Evolutionary conservation across 2,888 invertebrate genomes (phyloP), one percentile per base, ranked within the genome.

Genomic region (Eristalinus sepulchralis): DNA sequence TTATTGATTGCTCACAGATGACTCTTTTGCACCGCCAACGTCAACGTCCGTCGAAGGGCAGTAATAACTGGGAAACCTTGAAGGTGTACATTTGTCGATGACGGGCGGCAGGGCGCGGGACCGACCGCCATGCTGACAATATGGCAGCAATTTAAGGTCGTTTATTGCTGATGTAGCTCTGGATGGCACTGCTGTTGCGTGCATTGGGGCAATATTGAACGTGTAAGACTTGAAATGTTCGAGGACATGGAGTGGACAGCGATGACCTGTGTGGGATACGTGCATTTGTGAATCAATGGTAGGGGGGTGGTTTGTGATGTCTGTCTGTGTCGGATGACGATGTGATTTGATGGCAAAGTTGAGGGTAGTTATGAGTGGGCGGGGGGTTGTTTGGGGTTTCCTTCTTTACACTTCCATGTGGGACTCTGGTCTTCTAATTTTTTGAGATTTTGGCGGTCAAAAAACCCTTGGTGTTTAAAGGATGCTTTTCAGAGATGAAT

Each of bases 1-100:
- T 86, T 86, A 86, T 83, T 86, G 86, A 86, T 86, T 86, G 86
- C 55, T 75, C 82, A 75, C 86, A 86, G 86, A 86, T 86, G 86
- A 86, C 86, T 86, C 71, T 86, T 73, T 70, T 64, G 31, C 47
- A 47, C 47, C 1, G 47, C 47, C 77, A 60, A 70, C 63, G 47
- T 72, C 57, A 22, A 72, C 63, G 55, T 64, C 13, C 31, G 36
- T 59, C 64, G 59, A 36, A 57, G 71, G 80, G 71, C 39, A 17
- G 71, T 13, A 39, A 24, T 77, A n/a, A 75, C 60, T 81, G 73
- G 31, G 47, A 63, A 70, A 82, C 86, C 82, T 86, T 82, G 63
- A 82, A 86, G 85, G 85, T 86, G 78, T 57, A 47, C 31, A 66
- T 64, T 59, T 24, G 63, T 57, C 59, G 70, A 70, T 27, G 39